Evolutionary conservation across 2,888 invertebrate species (phyloP).

Genomic region (Malthinus seriepunctatus): DNA sequence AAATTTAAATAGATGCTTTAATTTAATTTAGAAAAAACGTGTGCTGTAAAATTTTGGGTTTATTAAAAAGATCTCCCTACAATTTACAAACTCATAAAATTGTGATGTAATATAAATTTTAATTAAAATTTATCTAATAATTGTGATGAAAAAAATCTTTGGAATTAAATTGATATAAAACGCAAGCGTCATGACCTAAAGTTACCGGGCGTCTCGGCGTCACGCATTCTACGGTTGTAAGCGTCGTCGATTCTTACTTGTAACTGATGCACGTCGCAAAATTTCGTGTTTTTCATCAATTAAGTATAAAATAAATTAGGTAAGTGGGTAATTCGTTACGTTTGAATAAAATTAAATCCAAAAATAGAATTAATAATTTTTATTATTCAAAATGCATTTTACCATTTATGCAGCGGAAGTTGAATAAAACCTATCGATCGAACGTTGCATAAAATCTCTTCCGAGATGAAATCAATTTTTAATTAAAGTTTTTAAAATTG

Average conservation of each 20-base stretch:
- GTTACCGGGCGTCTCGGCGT: conserved; percentile 33
- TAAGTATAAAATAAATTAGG: conserved; percentile 2
- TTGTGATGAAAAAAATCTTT: conserved; percentile 31
- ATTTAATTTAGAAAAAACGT: too few species aligned
- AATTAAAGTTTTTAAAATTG: neutral
- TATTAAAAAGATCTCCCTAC: too few species aligned
- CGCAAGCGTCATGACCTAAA: conserved; percentile 34
- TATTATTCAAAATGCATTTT: too few species aligned
- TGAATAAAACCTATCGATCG: conserved; percentile 9
- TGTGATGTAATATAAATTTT: too few species aligned
- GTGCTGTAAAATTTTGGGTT: too few species aligned
- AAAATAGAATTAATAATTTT: too few species aligned
- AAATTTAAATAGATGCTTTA: too few species aligned
- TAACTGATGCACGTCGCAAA: conserved; percentile 6
- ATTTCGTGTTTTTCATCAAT: neutral
- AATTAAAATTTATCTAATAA: too few species aligned
- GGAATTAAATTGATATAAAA: conserved; percentile 17
- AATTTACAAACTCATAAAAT: too few species aligned
- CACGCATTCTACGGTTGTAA: conserved; percentile 30
- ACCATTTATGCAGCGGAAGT: too few species aligned
- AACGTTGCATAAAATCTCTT: neutral
- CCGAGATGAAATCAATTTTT: neutral
- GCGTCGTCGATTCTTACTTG: conserved; percentile 13
- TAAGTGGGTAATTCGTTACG: neutral
- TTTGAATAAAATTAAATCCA: too few species aligned